phyloP scores from a whole-genome alignment of 2,888 invertebrate genomes.

The Gymnosoma rotundatum region DNA sequence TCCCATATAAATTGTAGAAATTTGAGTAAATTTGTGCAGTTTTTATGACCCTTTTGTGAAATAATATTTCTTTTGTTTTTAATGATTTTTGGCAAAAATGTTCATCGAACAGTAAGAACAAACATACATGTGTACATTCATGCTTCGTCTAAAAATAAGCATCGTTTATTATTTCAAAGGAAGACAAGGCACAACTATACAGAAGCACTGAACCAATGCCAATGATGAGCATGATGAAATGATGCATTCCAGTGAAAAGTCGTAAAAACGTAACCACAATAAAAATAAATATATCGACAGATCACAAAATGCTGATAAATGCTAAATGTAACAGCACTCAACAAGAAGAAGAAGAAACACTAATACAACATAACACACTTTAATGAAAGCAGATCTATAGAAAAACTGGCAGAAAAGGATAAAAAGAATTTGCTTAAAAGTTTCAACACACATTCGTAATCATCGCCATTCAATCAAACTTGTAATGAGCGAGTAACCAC shows the following conservation, averaged over 20 bases:
- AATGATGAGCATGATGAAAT: conserved; percentile 66
- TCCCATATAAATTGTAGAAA: conserved; percentile 70
- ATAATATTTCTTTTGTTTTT: conserved; percentile 69
- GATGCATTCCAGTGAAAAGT: conserved; percentile 73
- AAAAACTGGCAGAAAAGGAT: conserved; percentile 9
- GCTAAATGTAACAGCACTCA: conserved; percentile 35
- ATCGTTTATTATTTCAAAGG: conserved; percentile 49
- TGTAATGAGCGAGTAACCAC: too few species aligned
- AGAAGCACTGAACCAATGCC: conserved; percentile 11
- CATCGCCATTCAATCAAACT: background rate
- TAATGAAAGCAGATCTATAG: conserved; percentile 11
- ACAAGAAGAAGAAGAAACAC: conserved; percentile 12
- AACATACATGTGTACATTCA: background rate
- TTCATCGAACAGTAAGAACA: conserved; percentile 38
- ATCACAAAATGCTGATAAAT: conserved; percentile 69
- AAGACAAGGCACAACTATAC: conserved; percentile 24
- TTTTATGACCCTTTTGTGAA: conserved; percentile 69
- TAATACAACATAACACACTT: background rate
- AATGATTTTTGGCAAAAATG: conserved; percentile 70
- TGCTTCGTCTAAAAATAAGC: conserved; percentile 5
- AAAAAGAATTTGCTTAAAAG: background rate
- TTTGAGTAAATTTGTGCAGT: conserved; percentile 71
- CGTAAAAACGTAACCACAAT: conserved; percentile 74
- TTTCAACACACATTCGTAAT: background rate
- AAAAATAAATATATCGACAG: conserved; percentile 74